Evolutionary conservation across 2,113 vertebrate genomes (phyloP).

Genomic region (Triplophysa rosa): DNA sequence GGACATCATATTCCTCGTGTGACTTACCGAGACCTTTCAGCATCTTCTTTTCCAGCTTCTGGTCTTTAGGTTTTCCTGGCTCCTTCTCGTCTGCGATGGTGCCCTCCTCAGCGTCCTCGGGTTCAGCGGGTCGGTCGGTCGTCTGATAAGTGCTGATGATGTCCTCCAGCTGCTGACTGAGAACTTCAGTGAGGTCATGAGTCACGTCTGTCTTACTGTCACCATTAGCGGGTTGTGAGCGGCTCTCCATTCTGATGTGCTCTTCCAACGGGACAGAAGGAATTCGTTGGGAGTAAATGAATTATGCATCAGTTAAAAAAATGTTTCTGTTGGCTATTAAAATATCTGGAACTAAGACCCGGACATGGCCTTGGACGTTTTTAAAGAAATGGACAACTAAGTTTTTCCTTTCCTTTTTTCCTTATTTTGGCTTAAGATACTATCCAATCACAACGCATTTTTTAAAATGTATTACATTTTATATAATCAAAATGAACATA

Average conservation of each 20-base stretch:
- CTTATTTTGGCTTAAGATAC: no score
- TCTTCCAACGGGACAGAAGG: constrained; percentile 27
- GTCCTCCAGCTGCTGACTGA: constrained; percentile 89
- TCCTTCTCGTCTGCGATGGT: constrained; percentile 70
- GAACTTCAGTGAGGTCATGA: constrained; percentile 80
- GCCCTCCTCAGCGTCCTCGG: constrained; percentile 75
- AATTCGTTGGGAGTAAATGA: neutral
- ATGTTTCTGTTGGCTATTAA: no score
- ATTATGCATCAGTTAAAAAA: no score
- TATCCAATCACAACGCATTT: no score
- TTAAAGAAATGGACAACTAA: no score
- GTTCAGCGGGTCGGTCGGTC: constrained; percentile 57
- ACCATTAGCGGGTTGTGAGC: constrained; percentile 41
- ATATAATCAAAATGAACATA: no score
- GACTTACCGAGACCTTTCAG: constrained; percentile 79
- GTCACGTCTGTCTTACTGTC: constrained; percentile 42
- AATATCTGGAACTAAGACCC: no score
- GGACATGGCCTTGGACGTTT: no score
- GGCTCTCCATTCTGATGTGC: constrained; percentile 77
- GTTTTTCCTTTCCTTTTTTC: no score
- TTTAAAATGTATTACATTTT: no score
- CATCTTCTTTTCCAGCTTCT: constrained; percentile 94
- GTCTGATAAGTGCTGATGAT: constrained; percentile 90
- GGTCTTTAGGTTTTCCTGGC: constrained; percentile 78
- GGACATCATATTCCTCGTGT: neutral